Percentiles rank a stretch among this genome's conserved stretches.
Conservation (phyloP, 2,888 invertebrate species). For the Cerceris rybyensis region DNA sequence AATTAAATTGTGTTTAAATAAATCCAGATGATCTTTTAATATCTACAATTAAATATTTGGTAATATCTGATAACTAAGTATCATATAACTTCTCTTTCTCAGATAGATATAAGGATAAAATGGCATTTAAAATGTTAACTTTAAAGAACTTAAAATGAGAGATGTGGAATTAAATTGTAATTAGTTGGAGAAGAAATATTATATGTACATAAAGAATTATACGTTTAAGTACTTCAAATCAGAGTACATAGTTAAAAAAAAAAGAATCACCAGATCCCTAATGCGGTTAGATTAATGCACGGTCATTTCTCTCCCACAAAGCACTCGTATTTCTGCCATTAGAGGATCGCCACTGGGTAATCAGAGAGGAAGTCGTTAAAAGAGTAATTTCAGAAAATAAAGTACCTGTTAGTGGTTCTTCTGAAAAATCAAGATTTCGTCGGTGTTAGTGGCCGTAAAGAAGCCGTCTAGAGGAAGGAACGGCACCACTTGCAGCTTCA, state of each 20-base stretch:
- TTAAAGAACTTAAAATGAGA: no score
- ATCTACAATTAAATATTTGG: no score
- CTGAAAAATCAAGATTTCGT: constrained; percentile 35
- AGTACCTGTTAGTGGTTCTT: constrained; percentile 42
- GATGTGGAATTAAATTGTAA: no score
- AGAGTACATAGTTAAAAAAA: background rate
- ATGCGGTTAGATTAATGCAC: constrained; percentile 2
- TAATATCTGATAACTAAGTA: no score
- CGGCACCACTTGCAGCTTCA: constrained; percentile 18
- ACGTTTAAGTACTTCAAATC: background rate
- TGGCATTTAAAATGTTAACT: no score
- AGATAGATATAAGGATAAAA: no score
- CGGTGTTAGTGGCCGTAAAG: constrained; percentile 31
- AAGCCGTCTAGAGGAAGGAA: constrained; percentile 21
- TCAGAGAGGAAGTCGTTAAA: constrained; percentile 45
- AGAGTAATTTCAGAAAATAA: constrained; percentile 53
- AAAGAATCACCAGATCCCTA: constrained; percentile 8
- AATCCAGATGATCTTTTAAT: no score
- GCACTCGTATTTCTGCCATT: constrained; percentile 32
- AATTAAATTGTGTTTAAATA: no score
- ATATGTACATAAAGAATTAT: background rate
- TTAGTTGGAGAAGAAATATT: no score
- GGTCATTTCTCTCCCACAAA: constrained; percentile 20
- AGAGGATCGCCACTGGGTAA: constrained; percentile 42
- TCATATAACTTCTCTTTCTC: no score